These are phyloP conservation scores for Polypterus bichir DNA, from an alignment of 2,113 vertebrate species.

Conservation along the genomic window DNA sequence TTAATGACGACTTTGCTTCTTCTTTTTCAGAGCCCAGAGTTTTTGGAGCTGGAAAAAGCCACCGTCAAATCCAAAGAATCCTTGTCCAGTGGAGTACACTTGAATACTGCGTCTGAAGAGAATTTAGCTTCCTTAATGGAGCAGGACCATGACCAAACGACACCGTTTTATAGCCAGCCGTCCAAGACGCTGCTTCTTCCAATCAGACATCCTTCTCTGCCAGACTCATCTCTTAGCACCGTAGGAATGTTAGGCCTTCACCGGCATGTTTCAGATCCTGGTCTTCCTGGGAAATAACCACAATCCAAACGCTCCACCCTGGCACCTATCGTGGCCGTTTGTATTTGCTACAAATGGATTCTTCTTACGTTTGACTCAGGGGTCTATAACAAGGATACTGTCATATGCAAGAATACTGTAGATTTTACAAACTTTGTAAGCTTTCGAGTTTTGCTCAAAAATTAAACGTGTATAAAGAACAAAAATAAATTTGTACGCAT, in stretches of 20 bases:
- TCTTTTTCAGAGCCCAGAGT: conserved; percentile 60
- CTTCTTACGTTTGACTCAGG: conserved; percentile 91
- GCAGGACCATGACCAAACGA: conserved; percentile 42
- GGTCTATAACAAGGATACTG: conserved; percentile 70
- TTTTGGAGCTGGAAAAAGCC: conserved; percentile 58
- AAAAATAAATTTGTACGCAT: conserved; percentile 40
- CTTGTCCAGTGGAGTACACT: conserved; percentile 51
- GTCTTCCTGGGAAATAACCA: conserved; percentile 71
- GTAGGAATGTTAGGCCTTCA: conserved; percentile 61
- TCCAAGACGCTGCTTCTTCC: conserved; percentile 62
- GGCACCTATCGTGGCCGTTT: conserved; percentile 46
- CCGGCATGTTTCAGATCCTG: conserved; percentile 77
- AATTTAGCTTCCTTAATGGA: conserved; percentile 63
- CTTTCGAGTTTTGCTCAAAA: conserved; percentile 64
- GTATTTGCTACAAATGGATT: conserved; percentile 54
- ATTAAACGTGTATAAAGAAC: conserved; percentile 55
- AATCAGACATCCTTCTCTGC: conserved; percentile 59
- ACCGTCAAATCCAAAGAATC: conserved; percentile 84
- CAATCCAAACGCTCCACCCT: conserved; percentile 15
- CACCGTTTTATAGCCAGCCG: conserved; percentile 42
- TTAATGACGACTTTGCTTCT: not conserved
- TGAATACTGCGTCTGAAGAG: conserved; percentile 61
- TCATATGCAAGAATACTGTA: conserved; percentile 85
- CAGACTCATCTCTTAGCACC: conserved; percentile 57
- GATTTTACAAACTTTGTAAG: conserved; percentile 76